Evolutionary conservation across 2,113 vertebrate species (phyloP).

Genomic region (Telmatochromis brichardi): DNA sequence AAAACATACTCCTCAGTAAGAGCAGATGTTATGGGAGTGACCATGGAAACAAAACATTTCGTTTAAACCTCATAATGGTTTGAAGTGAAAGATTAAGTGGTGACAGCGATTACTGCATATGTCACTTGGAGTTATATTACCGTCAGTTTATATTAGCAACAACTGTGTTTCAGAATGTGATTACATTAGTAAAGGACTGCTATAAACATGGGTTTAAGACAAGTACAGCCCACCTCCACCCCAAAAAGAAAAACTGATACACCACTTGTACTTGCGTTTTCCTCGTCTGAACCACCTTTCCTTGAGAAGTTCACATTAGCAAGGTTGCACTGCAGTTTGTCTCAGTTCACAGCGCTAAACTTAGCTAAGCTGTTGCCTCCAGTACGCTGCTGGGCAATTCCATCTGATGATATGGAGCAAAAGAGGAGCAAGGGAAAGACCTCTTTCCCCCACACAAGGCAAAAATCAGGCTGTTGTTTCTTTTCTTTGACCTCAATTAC

Average conservation of each 20-base stretch:
- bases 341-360: slow-evolving; percentile 21
- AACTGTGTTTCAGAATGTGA: neutral
- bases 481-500: slow-evolving; percentile 70
- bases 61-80: neutral
- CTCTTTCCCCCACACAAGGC: slow-evolving; percentile 17
- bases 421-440: slow-evolving; percentile 25
- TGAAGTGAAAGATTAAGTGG: neutral
- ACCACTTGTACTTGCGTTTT: neutral
- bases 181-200: neutral
- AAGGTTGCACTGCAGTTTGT: neutral
- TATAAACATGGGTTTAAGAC: neutral
- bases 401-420: slow-evolving; percentile 25
- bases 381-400: slow-evolving; percentile 30
- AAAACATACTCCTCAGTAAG: neutral
- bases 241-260: neutral
- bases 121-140: neutral
- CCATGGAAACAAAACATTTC: neutral
- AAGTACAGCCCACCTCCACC: neutral
- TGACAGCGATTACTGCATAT: neutral
- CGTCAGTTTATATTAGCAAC: neutral
- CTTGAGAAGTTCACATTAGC: neutral
- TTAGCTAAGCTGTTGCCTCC: slow-evolving; percentile 7
- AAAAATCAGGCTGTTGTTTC: slow-evolving; percentile 57
- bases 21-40: neutral
- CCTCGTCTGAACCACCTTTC: neutral